A percentile compares a stretch with the other conserved stretches of the same genome.
Conservation (phyloP, 2,797 vertebrate genomes). For the Dipus sagitta region DNA sequence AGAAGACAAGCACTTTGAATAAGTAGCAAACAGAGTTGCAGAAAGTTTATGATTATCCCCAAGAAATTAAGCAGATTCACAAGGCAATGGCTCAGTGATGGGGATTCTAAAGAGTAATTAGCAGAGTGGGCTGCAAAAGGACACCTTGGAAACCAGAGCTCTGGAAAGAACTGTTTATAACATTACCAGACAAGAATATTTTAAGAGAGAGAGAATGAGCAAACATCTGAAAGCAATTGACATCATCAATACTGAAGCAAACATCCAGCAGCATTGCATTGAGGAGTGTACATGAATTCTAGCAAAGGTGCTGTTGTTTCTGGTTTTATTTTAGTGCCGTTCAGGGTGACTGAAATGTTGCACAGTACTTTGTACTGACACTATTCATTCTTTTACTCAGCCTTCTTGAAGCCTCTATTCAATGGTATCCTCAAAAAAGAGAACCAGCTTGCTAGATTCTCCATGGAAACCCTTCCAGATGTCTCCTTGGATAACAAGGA, state of each 20-base stretch:
- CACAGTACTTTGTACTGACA: not conserved
- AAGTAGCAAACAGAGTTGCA: not conserved
- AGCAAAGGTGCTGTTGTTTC: not conserved
- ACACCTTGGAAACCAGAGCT: not conserved
- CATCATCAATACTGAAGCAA: not conserved
- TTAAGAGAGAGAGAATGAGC: not conserved
- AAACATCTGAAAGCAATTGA: conserved; percentile 4
- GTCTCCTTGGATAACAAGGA: not conserved
- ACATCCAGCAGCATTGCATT: not conserved
- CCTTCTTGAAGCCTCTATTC: not conserved
- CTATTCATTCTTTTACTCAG: not conserved
- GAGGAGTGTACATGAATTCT: not conserved
- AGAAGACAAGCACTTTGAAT: conserved; percentile 22
- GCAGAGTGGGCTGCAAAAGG: not conserved
- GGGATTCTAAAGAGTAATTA: conserved; percentile 27
- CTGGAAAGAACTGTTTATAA: not conserved
- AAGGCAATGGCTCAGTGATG: not conserved
- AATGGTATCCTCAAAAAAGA: not conserved
- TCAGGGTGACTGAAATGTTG: not conserved
- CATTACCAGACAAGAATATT: not conserved
- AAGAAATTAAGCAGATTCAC: not conserved
- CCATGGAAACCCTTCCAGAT: not conserved
- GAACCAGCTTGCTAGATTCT: not conserved
- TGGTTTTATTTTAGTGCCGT: not conserved
- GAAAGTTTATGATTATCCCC: not conserved